phyloP scores from a whole-genome alignment of 2,888 invertebrate genomes.

The Platycheirus rosarum region DNA sequence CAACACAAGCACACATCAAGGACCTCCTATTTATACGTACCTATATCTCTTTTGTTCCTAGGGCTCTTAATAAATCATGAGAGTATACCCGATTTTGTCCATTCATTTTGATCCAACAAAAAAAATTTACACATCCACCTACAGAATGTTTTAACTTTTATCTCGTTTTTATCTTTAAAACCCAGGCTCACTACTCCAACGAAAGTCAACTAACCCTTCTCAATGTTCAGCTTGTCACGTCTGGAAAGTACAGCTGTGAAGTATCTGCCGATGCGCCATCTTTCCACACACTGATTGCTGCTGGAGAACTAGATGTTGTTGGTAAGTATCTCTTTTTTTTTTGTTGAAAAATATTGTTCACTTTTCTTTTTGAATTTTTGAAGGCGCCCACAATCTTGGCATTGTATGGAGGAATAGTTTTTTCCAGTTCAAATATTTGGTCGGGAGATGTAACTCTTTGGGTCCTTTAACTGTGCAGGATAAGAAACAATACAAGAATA shows the following conservation, averaged over 20 bases:
- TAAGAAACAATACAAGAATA: slow-evolving; percentile 15
- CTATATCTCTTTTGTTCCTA: too few species aligned
- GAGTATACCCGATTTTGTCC: too few species aligned
- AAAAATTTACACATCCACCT: background rate
- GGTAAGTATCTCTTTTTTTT: slow-evolving; percentile 78
- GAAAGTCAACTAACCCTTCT: slow-evolving; percentile 82
- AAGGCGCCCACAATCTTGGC: background rate
- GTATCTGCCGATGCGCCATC: slow-evolving; percentile 83
- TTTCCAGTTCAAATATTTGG: slow-evolving; percentile 25
- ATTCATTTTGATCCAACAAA: background rate
- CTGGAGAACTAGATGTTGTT: slow-evolving; percentile 82
- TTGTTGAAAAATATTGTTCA: too few species aligned
- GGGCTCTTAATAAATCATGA: too few species aligned
- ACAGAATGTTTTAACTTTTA: slow-evolving; percentile 19
- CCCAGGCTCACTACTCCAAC: slow-evolving; percentile 78
- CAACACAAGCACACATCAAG: background rate
- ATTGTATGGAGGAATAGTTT: background rate
- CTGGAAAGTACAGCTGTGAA: slow-evolving; percentile 82
- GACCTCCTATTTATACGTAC: background rate
- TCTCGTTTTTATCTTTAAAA: slow-evolving; percentile 17
- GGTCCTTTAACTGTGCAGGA: slow-evolving; percentile 1
- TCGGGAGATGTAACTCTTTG: slow-evolving; percentile 8
- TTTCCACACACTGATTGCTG: slow-evolving; percentile 82
- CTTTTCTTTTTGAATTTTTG: background rate
- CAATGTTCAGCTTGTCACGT: slow-evolving; percentile 79